A percentile compares a stretch with the other conserved stretches of the same genome.
Evolutionary conservation across 2,888 invertebrate genomes (phyloP).

Genomic region (Scaeva pyrastri): DNA sequence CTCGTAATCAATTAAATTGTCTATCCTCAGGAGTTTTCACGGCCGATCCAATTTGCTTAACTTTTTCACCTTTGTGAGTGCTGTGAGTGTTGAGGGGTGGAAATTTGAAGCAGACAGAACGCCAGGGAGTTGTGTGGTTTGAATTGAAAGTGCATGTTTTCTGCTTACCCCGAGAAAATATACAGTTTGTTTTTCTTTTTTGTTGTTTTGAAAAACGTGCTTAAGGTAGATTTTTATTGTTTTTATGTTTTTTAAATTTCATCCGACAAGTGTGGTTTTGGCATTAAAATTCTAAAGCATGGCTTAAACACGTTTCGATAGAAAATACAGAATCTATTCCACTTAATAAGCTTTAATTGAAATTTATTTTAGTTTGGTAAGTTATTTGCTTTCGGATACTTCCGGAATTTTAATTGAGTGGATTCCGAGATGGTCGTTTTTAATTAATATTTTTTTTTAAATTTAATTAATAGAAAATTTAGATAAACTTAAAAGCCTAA

Average conservation of each 20-base stretch:
- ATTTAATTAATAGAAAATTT: background rate
- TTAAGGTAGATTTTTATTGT: slow-evolving; percentile 24
- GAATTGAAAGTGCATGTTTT: slow-evolving; percentile 29
- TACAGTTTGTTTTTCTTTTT: background rate
- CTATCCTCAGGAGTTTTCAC: slow-evolving; percentile 66
- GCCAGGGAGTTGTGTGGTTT: background rate
- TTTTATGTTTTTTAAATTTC: slow-evolving; percentile 24
- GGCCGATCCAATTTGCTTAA: slow-evolving; percentile 72
- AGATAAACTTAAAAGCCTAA: background rate
- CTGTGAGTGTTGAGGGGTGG: slow-evolving; percentile 11
- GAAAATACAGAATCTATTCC: slow-evolving; percentile 1
- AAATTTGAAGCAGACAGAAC: background rate
- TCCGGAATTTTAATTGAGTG: slow-evolving; percentile 17
- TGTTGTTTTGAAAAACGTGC: slow-evolving; percentile 21
- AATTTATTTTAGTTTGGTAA: slow-evolving; percentile 20
- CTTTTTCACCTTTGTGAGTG: slow-evolving; percentile 44
- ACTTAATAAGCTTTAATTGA: slow-evolving; percentile 34
- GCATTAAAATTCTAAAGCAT: slow-evolving; percentile 23
- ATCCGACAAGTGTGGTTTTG: slow-evolving; percentile 22
- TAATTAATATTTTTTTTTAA: background rate
- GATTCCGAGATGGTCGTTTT: background rate
- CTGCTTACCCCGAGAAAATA: background rate
- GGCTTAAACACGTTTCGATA: slow-evolving; percentile 4
- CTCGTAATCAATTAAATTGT: slow-evolving; percentile 74
- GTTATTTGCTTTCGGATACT: background rate